Evolutionary conservation across 2,113 vertebrate genomes (phyloP).

Genomic region (Nymphicus hollandicus): DNA sequence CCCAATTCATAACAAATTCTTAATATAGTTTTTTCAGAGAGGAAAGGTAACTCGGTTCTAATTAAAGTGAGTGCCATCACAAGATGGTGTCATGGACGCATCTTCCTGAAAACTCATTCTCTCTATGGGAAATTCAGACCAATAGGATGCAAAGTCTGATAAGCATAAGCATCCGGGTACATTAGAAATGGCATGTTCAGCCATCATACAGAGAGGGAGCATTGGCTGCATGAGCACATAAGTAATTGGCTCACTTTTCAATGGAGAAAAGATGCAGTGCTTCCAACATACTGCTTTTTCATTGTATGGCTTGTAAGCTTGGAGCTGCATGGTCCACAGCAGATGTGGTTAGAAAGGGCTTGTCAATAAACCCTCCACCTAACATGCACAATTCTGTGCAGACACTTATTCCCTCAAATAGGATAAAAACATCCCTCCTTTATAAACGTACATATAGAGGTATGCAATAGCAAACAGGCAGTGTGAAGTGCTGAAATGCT

Average conservation of each 20-base stretch:
- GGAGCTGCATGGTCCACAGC: not conserved
- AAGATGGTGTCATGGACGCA: not conserved
- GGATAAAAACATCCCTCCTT: not conserved
- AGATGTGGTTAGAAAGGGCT: not conserved
- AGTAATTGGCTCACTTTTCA: not conserved
- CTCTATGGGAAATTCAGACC: not conserved
- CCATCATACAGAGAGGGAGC: not conserved
- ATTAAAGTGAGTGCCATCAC: not conserved
- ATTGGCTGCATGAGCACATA: too few relatives aligned
- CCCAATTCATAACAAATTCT: not conserved
- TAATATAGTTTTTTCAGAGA: not conserved
- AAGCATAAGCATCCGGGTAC: not conserved
- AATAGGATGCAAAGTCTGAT: not conserved
- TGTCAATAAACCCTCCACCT: not conserved
- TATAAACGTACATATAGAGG: not conserved
- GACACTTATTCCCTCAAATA: not conserved
- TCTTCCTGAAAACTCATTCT: not conserved
- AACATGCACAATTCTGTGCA: not conserved
- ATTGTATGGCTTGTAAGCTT: not conserved
- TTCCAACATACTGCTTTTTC: too few relatives aligned
- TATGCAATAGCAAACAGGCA: not conserved
- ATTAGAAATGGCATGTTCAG: not conserved
- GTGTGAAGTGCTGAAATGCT: not conserved
- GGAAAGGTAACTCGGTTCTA: not conserved
- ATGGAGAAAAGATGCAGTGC: not conserved